phyloP scores from a whole-genome alignment of 2,888 invertebrate species.

The Tyria jacobaeae region DNA sequence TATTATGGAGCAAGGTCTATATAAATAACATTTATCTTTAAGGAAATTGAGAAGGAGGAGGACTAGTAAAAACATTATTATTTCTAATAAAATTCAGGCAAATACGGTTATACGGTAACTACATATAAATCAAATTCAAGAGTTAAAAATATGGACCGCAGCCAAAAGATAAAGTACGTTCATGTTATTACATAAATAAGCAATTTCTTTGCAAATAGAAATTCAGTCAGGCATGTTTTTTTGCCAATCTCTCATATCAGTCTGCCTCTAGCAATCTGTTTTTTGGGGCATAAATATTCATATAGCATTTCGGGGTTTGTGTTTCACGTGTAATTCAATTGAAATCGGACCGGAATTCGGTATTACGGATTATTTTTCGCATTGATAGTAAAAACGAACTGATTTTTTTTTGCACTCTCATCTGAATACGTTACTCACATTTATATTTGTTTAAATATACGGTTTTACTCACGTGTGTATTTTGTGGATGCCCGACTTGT shows the following conservation, averaged over 20 bases:
- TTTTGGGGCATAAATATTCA: conserved; percentile 22
- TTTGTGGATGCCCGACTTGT: too few species aligned
- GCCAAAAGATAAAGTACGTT: neutral
- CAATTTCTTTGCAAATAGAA: conserved; percentile 4
- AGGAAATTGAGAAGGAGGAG: too few species aligned
- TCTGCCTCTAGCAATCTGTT: conserved; percentile 4
- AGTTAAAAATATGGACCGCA: neutral
- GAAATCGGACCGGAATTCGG: neutral
- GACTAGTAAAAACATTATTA: neutral
- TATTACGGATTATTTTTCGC: conserved; percentile 2
- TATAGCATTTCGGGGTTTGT: conserved; percentile 12
- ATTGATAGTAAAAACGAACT: neutral
- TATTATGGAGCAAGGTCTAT: too few species aligned
- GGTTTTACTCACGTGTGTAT: too few species aligned
- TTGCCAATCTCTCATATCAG: conserved; percentile 15
- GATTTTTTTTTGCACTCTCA: neutral
- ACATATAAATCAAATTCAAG: neutral
- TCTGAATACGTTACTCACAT: neutral
- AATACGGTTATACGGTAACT: neutral
- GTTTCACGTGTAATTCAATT: conserved; percentile 9
- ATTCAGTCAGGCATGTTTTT: conserved; percentile 10
- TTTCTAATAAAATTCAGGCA: neutral
- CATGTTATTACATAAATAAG: conserved; percentile 1
- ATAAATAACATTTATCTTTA: too few species aligned
- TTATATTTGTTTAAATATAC: too few species aligned